phyloP scores from a whole-genome alignment of 2,113 vertebrate genomes.

The Cacatua alba region DNA sequence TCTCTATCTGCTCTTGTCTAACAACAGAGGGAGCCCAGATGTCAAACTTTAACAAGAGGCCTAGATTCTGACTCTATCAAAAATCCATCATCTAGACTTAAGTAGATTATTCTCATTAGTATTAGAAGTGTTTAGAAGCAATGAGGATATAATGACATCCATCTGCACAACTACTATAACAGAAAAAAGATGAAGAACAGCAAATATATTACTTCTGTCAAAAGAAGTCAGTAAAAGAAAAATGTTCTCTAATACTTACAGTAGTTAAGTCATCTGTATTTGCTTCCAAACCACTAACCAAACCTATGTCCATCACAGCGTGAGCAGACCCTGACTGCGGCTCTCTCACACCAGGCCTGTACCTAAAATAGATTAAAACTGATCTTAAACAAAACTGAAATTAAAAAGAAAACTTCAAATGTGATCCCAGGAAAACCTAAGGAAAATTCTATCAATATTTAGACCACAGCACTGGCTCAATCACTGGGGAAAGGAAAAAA shows the following conservation, averaged over 20 bases:
- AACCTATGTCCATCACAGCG: conserved; percentile 88
- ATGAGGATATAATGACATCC: not conserved
- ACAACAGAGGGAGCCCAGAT: not conserved
- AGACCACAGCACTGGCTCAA: not conserved
- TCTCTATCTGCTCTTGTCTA: not conserved
- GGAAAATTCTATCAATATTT: not conserved
- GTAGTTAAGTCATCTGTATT: conserved; percentile 81
- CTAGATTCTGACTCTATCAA: not conserved
- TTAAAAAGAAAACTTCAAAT: not conserved
- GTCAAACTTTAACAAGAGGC: not conserved
- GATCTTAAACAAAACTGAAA: not conserved
- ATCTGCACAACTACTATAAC: not conserved
- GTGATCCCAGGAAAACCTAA: not conserved
- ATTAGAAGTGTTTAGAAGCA: not conserved
- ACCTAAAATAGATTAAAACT: conserved; percentile 73
- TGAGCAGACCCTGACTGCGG: conserved; percentile 75
- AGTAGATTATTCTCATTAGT: not conserved
- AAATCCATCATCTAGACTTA: not conserved
- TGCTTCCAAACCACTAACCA: conserved; percentile 84
- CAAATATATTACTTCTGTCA: not conserved
- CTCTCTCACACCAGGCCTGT: conserved; percentile 75
- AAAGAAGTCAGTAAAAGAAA: not conserved
- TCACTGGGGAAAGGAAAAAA: not conserved
- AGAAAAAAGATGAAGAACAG: not conserved
- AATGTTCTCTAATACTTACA: conserved; percentile 65